Evolutionary conservation across 2,113 vertebrate species (phyloP), one percentile per base, ranked within the genome.

Genomic region (Formicarius rufipectus): DNA sequence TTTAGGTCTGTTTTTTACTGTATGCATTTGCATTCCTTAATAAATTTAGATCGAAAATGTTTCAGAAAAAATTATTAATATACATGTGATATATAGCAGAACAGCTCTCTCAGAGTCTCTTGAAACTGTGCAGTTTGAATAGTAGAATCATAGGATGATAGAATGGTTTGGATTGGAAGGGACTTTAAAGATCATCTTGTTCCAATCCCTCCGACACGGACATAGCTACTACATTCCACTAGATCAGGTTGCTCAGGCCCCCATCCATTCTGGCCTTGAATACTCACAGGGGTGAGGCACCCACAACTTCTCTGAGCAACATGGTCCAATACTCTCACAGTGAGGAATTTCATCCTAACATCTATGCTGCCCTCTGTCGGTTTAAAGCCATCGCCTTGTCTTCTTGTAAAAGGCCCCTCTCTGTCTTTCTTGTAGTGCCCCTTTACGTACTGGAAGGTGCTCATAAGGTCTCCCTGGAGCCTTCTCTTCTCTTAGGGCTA

Each of bases 11-110:
- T 14, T 6, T 52, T 90, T 84, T 71, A 52, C 45, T 74, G 31
- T n/a, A 47, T 59, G 24, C 35, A 84, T 90, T 89, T 92, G 63
- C 84, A 89, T 87, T 85, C 87, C 71, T 88, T 67, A 92, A 74
- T 53, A 89, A 92, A 89, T 84, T 47, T 71, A 45, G 35, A 49
- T 6, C 63, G 14, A 69, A 92, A 91, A 66, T 52, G 50, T 37
- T 59, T 80, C 39, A 53, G 23, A 85, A 95, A 30, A 76, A 31
- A 47, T 79, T 56, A 64, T 80, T 22, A 91, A 84, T 77, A 87
- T 80, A 56, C 16, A 77, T 72, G 58, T 60, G 49, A 18, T 37
- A 37, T 30, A 58, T 22, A 35, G 20, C 7, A 47, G 17, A 62
- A 50, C 0, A 1, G 12, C 8, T 84, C 25, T 90, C 79, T 85